Percentiles rank a stretch among this genome's conserved stretches.
These are phyloP conservation scores for Clarias fuscus DNA, from an alignment of 2,797 vertebrate genomes.

Conservation along the genomic window DNA sequence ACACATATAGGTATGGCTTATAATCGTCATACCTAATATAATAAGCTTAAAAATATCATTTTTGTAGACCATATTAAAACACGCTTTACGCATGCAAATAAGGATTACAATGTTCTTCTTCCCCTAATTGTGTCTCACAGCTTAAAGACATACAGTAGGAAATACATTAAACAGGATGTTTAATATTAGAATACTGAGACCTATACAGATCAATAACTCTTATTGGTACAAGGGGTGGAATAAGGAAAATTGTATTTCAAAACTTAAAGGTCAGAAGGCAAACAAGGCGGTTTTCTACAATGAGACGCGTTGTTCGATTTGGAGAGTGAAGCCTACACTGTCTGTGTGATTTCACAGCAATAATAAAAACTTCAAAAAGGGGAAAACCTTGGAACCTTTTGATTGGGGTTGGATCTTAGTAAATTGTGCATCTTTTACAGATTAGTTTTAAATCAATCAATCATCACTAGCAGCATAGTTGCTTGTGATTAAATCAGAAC, in stretches of 20 bases:
- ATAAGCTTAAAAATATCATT: neutral
- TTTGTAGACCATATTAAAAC: neutral
- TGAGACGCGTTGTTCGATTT: neutral
- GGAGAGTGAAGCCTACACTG: neutral
- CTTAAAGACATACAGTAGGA: neutral
- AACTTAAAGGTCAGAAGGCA: neutral
- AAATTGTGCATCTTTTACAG: neutral
- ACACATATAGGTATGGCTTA: too few relatives aligned
- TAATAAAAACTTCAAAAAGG: neutral
- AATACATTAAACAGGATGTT: neutral
- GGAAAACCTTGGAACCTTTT: neutral
- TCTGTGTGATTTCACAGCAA: neutral
- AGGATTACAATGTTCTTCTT: too few relatives aligned
- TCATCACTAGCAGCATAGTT: conserved; percentile 12
- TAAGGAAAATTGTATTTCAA: neutral
- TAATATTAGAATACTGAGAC: conserved; percentile 3
- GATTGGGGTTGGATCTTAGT: neutral
- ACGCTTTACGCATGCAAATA: neutral
- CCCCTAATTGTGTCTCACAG: neutral
- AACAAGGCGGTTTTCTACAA: conserved; percentile 2
- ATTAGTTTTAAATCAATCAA: neutral
- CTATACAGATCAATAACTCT: too few relatives aligned
- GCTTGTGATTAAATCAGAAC: conserved; percentile 35
- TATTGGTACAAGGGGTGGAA: too few relatives aligned
- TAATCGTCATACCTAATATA: neutral